Conservation (phyloP, 2,113 vertebrate genomes). For the Spizaetus ornatus region DNA sequence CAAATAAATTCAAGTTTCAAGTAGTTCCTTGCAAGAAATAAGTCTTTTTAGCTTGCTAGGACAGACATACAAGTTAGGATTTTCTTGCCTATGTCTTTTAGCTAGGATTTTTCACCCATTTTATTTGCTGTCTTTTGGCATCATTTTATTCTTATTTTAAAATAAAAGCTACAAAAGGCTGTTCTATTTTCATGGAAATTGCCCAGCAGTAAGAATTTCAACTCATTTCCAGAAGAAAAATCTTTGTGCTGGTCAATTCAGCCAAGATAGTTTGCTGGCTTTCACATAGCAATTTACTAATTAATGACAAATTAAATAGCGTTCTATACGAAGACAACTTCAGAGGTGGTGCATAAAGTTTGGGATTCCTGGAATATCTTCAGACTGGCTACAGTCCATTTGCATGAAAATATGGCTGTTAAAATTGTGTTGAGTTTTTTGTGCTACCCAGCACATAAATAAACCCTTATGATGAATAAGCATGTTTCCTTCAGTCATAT, state of each 20-base stretch:
- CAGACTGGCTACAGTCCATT: conserved; percentile 33
- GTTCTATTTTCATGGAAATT: conserved; percentile 76
- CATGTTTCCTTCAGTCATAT: background rate
- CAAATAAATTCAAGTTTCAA: conserved; percentile 17
- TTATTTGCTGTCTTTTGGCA: conserved; percentile 57
- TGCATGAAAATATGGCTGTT: conserved; percentile 56
- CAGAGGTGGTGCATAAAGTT: conserved; percentile 19
- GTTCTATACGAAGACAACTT: conserved; percentile 49
- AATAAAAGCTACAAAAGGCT: conserved; percentile 57
- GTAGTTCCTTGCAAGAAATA: background rate
- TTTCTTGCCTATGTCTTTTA: conserved; percentile 28
- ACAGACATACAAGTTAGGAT: background rate
- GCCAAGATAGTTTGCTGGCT: conserved; percentile 47
- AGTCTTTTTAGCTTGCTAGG: background rate
- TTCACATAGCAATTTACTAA: conserved; percentile 69
- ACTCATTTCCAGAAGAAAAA: conserved; percentile 68
- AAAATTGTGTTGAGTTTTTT: background rate
- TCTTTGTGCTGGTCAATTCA: conserved; percentile 51
- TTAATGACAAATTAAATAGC: conserved; percentile 74
- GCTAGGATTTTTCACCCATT: conserved; percentile 49
- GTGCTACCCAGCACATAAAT: background rate
- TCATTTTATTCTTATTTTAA: conserved; percentile 69
- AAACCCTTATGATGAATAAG: background rate
- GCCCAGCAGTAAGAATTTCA: conserved; percentile 66
- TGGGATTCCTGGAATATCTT: conserved; percentile 51